Evolutionary conservation across 1,140 invertebrate genomes (phyloP).

Genomic region (Sesamia nonagrioides): DNA sequence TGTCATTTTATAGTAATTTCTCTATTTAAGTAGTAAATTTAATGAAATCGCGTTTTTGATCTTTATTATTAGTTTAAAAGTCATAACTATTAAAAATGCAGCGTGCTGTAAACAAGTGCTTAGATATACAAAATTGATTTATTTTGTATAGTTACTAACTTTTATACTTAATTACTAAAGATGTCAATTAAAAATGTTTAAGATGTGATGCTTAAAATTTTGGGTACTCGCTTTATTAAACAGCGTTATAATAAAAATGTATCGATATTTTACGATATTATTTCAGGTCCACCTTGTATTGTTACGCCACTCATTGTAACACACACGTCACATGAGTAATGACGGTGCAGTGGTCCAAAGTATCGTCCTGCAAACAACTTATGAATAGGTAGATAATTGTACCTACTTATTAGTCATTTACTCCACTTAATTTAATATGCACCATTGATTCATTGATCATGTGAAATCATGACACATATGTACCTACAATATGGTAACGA

Average conservation of each 20-base stretch:
- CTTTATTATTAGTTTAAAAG: constrained; percentile 6
- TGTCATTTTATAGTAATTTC: constrained; percentile 57
- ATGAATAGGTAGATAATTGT: constrained; percentile 41
- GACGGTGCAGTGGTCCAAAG: constrained; percentile 8
- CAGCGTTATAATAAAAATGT: no score
- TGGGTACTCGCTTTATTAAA: not conserved
- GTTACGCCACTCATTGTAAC: constrained; percentile 22
- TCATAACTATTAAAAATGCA: constrained; percentile 5
- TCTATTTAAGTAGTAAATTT: constrained; percentile 10
- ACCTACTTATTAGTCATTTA: constrained; percentile 61
- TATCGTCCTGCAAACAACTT: constrained; percentile 28
- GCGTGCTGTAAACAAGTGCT: not conserved
- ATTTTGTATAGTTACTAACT: not conserved
- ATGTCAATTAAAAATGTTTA: not conserved
- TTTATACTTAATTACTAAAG: not conserved
- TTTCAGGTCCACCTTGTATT: not conserved
- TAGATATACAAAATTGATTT: constrained; percentile 14
- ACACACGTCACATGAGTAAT: constrained; percentile 3
- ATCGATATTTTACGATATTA: not conserved
- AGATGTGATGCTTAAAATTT: constrained; percentile 13
- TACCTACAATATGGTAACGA: constrained; percentile 59
- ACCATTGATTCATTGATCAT: constrained; percentile 74
- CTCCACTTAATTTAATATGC: constrained; percentile 52
- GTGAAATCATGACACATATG: constrained; percentile 71
- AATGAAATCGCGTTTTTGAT: constrained; percentile 7